These are phyloP conservation scores for Bubo blakistoni DNA, from an alignment of 2,113 vertebrate genomes.

Conservation along the genomic window DNA sequence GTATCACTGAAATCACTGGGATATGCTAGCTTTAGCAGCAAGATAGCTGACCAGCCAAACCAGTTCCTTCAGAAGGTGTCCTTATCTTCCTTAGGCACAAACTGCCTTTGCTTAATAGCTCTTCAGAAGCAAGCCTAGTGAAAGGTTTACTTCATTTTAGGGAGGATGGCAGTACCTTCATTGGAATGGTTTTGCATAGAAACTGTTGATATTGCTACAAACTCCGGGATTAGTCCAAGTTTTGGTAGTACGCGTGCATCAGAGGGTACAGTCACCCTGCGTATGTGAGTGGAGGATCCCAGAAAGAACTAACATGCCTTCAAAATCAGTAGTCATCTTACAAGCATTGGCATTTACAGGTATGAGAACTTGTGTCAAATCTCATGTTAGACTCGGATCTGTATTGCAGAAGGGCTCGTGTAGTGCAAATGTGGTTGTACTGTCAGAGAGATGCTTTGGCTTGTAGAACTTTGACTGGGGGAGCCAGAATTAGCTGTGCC, in stretches of 20 bases:
- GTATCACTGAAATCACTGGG: slow-evolving; percentile 19
- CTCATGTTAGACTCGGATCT: not conserved
- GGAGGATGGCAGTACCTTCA: not conserved
- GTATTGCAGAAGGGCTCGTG: not conserved
- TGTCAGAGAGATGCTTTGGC: not conserved
- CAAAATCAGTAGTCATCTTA: not conserved
- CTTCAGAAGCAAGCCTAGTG: not conserved
- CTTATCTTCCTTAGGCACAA: not conserved
- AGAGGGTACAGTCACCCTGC: not conserved
- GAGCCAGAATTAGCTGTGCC: not conserved
- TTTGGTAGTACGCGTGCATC: not conserved
- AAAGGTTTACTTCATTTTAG: not conserved
- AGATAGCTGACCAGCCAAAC: slow-evolving; percentile 38
- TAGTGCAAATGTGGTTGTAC: not conserved
- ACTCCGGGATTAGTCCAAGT: not conserved
- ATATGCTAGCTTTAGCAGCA: slow-evolving; percentile 30
- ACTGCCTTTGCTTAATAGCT: not conserved
- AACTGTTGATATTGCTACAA: not conserved
- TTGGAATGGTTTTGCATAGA: not conserved
- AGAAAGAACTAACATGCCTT: not conserved
- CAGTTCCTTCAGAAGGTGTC: slow-evolving; percentile 27
- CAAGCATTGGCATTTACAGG: not conserved
- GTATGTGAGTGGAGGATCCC: not conserved
- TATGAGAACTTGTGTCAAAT: not conserved
- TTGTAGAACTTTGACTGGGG: not conserved